These are phyloP conservation scores for Ceratina australensis DNA, from an alignment of 1,140 invertebrate species.

Conservation along the genomic window DNA sequence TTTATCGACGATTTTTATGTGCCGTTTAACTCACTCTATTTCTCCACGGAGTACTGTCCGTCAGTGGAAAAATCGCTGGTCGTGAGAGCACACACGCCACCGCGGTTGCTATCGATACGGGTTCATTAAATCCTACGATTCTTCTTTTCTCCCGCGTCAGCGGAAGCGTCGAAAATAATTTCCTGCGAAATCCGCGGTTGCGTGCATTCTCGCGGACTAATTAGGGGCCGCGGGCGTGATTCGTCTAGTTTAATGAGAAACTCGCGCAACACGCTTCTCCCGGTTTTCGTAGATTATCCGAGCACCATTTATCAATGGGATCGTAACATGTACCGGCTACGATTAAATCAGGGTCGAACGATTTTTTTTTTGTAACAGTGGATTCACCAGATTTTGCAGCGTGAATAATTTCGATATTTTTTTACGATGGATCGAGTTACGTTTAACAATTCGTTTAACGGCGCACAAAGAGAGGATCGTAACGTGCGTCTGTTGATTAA, in stretches of 20 bases:
- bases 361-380: too few relatives aligned
- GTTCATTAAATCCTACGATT: slow-evolving; percentile 9
- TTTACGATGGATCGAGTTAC: too few relatives aligned
- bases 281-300: neutral
- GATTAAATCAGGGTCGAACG: too few relatives aligned
- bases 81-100: neutral
- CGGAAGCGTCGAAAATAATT: slow-evolving; percentile 1
- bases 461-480: too few relatives aligned
- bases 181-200: neutral
- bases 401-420: too few relatives aligned
- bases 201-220: slow-evolving; percentile 11
- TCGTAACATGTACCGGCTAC: too few relatives aligned
- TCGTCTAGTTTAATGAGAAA: slow-evolving; percentile 13
- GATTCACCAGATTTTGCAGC: too few relatives aligned
- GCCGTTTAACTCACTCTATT: neutral
- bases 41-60: neutral
- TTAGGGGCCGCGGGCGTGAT: neutral
- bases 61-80: neutral
- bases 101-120: neutral
- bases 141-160: neutral
- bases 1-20: slow-evolving; percentile 3
- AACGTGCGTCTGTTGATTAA: too few relatives aligned
- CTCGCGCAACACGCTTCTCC: neutral
- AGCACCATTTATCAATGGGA: neutral
- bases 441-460: too few relatives aligned